phyloP scores from a whole-genome alignment of 2,797 vertebrate genomes.

The Nasua narica region DNA sequence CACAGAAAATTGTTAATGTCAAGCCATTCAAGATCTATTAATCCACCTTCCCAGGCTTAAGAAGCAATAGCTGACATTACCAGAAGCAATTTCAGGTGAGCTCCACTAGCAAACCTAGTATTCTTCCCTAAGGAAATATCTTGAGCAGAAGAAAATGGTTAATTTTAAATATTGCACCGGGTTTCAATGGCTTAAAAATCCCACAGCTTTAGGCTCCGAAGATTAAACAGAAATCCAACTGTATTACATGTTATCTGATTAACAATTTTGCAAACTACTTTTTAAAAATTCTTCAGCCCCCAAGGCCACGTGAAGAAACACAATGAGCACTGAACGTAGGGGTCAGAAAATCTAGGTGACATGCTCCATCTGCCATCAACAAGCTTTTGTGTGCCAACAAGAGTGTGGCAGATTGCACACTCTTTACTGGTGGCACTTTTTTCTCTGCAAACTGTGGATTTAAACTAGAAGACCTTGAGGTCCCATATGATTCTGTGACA shows the following conservation, averaged over 20 bases:
- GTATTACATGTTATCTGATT: background rate
- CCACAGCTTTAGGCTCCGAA: background rate
- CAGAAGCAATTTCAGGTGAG: conserved; percentile 46
- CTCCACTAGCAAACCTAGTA: background rate
- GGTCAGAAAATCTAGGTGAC: background rate
- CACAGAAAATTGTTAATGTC: conserved; percentile 59
- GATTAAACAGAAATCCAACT: background rate
- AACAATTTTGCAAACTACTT: background rate
- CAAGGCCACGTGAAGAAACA: background rate
- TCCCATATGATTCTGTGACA: background rate
- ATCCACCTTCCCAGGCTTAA: conserved; percentile 21
- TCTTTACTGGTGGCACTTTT: background rate
- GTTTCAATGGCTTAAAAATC: conserved; percentile 19
- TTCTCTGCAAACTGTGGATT: background rate
- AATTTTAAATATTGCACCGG: conserved; percentile 17
- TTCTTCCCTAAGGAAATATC: conserved; percentile 44
- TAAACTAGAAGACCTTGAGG: background rate
- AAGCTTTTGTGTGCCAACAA: too few species aligned
- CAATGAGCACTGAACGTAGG: background rate
- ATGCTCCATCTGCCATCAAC: background rate
- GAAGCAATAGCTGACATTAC: conserved; percentile 45
- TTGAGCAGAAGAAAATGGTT: conserved; percentile 20
- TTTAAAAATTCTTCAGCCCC: background rate
- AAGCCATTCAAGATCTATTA: conserved; percentile 48
- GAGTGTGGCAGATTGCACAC: background rate